A percentile compares a stretch with the other conserved stretches of the same genome.
phyloP scores from a whole-genome alignment of 2,888 invertebrate genomes.

The Sylvicola cinctus region DNA sequence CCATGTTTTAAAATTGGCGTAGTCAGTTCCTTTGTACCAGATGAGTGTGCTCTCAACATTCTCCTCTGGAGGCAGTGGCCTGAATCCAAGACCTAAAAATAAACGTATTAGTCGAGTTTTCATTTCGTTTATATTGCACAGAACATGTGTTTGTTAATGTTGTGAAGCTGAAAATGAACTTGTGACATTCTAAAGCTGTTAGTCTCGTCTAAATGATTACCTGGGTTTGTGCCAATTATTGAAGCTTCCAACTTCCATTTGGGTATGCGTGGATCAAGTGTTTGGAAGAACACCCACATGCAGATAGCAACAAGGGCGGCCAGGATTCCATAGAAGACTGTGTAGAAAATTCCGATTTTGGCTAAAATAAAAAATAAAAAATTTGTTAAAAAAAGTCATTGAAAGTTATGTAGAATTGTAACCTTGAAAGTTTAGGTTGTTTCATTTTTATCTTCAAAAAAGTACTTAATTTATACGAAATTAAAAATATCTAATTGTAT shows the following conservation, averaged over 20 bases:
- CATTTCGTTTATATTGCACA: conserved; percentile 1
- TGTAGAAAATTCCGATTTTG: conserved; percentile 88
- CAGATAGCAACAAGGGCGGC: conserved; percentile 85
- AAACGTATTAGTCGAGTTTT: conserved; percentile 12
- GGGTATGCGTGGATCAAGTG: conserved; percentile 72
- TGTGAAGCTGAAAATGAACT: neutral
- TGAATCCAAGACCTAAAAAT: conserved; percentile 56
- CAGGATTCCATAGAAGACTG: conserved; percentile 79
- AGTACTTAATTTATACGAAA: too few species aligned
- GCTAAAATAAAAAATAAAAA: conserved; percentile 34
- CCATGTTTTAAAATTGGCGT: conserved; percentile 60
- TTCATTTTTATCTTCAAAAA: too few species aligned
- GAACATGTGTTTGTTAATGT: conserved; percentile 1
- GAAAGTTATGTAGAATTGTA: too few species aligned
- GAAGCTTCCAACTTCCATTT: conserved; percentile 73
- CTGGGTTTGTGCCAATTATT: conserved; percentile 89
- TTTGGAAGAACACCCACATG: conserved; percentile 85
- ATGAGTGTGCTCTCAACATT: conserved; percentile 90
- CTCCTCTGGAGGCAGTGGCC: conserved; percentile 68
- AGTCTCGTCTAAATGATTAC: conserved; percentile 12
- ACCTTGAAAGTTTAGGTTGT: too few species aligned
- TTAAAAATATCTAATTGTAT: too few species aligned
- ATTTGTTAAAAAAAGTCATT: too few species aligned
- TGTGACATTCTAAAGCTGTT: neutral
- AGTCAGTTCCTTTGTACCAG: conserved; percentile 74